These are phyloP conservation scores for Leptinotarsa lineolata DNA, from an alignment of 1,140 invertebrate species.

Conservation along the genomic window DNA sequence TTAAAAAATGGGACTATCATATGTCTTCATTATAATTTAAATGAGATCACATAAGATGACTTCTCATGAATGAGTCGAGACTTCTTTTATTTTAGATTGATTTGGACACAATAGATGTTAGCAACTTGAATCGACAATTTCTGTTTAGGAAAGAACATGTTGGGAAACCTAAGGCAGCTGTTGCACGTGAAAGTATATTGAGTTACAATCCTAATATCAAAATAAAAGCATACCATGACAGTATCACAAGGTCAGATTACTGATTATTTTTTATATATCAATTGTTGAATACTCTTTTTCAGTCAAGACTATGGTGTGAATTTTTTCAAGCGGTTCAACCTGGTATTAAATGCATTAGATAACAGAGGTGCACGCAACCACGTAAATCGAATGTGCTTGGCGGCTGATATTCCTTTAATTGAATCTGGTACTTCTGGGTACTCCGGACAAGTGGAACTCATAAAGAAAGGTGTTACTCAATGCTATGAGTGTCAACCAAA, in stretches of 20 bases:
- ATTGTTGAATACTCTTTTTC: constrained; percentile 54
- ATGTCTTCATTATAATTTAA: too few relatives aligned
- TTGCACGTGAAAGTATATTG: constrained; percentile 87
- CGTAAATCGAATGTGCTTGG: constrained; percentile 98
- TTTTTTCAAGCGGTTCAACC: constrained; percentile 90
- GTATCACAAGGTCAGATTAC: constrained; percentile 79
- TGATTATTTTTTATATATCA: constrained; percentile 29
- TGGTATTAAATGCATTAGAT: constrained; percentile 97
- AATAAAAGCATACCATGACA: constrained; percentile 90
- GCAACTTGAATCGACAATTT: constrained; percentile 98
- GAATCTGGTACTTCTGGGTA: constrained; percentile 98
- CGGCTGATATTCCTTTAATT: constrained; percentile 89
- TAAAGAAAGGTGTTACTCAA: constrained; percentile 86
- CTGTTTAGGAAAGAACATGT: constrained; percentile 97
- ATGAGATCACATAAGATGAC: too few relatives aligned
- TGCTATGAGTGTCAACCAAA: constrained; percentile 98
- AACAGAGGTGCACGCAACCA: constrained; percentile 96
- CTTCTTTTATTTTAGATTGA: constrained; percentile 77
- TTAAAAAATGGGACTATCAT: too few relatives aligned
- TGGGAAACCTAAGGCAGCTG: constrained; percentile 90
- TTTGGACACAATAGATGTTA: constrained; percentile 99
- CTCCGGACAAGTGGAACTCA: constrained; percentile 88
- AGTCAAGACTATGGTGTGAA: constrained; percentile 87
- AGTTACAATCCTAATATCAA: constrained; percentile 87
- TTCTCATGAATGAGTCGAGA: not conserved